Conservation (phyloP, 2,797 vertebrate genomes). For the Diglossa cyanea region DNA sequence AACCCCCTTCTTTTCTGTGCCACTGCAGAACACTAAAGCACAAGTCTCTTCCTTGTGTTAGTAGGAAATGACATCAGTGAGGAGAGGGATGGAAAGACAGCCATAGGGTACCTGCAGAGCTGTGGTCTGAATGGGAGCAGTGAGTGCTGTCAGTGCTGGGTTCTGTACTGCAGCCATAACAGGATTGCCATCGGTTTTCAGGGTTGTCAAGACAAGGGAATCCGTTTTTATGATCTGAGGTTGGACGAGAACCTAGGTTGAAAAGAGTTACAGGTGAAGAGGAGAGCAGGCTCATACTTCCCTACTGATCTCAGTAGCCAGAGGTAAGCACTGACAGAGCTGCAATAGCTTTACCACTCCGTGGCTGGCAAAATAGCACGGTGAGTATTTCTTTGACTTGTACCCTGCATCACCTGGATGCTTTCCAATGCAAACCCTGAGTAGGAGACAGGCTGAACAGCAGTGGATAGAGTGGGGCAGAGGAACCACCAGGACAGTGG, state of each 20-base stretch:
- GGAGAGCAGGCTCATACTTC: accelerated
- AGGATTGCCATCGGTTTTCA: slow-evolving; percentile 92
- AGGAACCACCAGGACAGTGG: neutral
- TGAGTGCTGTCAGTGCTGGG: slow-evolving; percentile 87
- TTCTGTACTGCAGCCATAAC: slow-evolving; percentile 92
- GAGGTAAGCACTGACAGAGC: accelerated
- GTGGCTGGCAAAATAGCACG: neutral
- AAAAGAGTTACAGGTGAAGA: neutral
- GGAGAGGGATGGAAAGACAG: neutral
- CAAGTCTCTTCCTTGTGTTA: neutral
- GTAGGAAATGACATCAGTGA: neutral
- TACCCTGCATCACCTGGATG: neutral
- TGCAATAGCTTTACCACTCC: neutral
- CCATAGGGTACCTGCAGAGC: slow-evolving; percentile 86
- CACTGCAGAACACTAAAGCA: neutral
- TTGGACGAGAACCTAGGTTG: slow-evolving; percentile 88
- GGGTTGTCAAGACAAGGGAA: slow-evolving; percentile 91
- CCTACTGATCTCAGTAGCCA: neutral
- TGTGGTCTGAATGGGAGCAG: slow-evolving; percentile 90
- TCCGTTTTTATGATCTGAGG: slow-evolving; percentile 98
- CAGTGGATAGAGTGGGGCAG: neutral
- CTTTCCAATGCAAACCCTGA: neutral
- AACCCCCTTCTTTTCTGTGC: neutral
- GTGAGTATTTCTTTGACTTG: neutral
- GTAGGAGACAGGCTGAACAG: neutral